Conservation (phyloP, 2,113 vertebrate genomes). For the Progne subis region DNA sequence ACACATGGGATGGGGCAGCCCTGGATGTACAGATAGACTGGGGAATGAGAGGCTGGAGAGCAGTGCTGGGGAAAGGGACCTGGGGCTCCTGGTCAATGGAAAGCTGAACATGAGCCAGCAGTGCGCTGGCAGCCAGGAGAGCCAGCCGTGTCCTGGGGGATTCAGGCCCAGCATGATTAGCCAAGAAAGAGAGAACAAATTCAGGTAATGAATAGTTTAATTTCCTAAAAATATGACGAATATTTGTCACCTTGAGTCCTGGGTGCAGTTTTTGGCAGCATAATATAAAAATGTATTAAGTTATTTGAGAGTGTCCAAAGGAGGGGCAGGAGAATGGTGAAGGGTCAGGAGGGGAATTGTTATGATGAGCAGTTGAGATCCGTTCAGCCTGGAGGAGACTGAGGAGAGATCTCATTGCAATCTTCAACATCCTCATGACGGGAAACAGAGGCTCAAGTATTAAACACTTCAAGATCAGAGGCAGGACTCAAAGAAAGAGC, state of each 20-base stretch:
- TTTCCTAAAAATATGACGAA: background rate
- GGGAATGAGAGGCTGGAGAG: background rate
- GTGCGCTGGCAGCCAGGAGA: background rate
- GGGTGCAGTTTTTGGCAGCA: background rate
- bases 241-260: background rate
- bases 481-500: background rate
- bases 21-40: background rate
- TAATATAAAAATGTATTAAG: background rate
- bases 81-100: background rate
- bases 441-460: background rate
- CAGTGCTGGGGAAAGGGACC: background rate
- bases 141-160: fast-evolving
- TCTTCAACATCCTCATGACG: background rate
- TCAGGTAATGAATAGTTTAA: background rate
- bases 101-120: background rate
- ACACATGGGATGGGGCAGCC: fast-evolving
- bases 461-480: no score
- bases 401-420: background rate
- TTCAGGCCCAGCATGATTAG: fast-evolving
- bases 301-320: background rate
- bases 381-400: background rate
- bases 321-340: background rate
- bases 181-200: background rate
- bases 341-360: background rate
- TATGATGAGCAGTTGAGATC: background rate